These are phyloP conservation scores for Diceros bicornis DNA, from an alignment of 2,797 vertebrate genomes.

Conservation along the genomic window DNA sequence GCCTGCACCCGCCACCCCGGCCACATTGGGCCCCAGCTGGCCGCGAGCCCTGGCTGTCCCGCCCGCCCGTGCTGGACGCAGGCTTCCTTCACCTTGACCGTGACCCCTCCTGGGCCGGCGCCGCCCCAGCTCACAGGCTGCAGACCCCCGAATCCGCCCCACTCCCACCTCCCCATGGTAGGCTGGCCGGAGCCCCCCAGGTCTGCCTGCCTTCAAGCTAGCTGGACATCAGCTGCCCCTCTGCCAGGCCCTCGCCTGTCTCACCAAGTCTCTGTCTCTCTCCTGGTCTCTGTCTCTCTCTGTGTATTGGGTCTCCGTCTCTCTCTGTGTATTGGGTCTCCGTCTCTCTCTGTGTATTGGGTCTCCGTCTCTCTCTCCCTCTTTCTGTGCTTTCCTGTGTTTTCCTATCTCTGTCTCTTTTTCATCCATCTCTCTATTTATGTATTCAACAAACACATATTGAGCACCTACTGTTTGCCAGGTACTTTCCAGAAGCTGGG, in stretches of 20 bases:
- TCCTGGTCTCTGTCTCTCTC: neutral
- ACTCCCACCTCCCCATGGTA: rapidly evolving
- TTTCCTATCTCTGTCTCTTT: neutral
- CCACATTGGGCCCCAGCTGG: conserved; percentile 88
- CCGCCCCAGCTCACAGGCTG: conserved; percentile 76
- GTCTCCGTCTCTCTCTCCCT: neutral
- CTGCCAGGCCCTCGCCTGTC: neutral
- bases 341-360: neutral
- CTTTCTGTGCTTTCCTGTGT: neutral
- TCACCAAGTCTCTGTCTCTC: neutral
- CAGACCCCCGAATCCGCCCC: neutral
- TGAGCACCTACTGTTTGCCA: neutral
- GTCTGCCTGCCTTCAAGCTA: neutral
- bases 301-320: neutral
- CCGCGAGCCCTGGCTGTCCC: conserved; percentile 92
- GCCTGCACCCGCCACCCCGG: conserved; percentile 87
- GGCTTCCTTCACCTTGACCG: conserved; percentile 92
- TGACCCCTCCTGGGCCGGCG: conserved; percentile 83
- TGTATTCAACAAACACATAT: neutral
- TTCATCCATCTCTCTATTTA: neutral
- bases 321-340: neutral
- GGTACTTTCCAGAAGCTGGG: neutral
- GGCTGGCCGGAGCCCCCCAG: rapidly evolving
- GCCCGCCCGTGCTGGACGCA: conserved; percentile 91
- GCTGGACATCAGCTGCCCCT: neutral